Conservation (phyloP, 2,113 vertebrate genomes). For the Elephantulus edwardii region DNA sequence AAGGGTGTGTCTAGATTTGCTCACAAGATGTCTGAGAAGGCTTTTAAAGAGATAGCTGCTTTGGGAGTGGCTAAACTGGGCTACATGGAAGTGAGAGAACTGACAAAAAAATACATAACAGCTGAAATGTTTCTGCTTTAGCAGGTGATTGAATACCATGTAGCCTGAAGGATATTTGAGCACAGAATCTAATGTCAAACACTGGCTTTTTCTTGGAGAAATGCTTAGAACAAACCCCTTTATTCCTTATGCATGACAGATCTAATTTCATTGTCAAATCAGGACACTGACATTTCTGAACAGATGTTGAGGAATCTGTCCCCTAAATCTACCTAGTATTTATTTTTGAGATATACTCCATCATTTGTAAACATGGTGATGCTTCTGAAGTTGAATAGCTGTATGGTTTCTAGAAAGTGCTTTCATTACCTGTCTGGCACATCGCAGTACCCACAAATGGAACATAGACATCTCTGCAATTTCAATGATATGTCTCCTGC, state of each 20-base stretch:
- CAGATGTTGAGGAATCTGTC: slow-evolving; percentile 33
- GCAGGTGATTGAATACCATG: neutral
- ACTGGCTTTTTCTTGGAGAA: neutral
- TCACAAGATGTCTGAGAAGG: neutral
- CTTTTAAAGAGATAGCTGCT: neutral
- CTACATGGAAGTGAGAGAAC: neutral
- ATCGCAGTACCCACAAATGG: neutral
- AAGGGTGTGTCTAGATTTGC: neutral
- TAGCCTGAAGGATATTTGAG: neutral
- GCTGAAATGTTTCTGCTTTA: neutral
- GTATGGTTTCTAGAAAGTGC: neutral
- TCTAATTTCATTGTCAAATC: slow-evolving; percentile 39
- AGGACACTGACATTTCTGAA: neutral
- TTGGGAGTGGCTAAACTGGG: neutral
- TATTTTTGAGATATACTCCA: slow-evolving; percentile 29
- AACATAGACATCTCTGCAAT: neutral
- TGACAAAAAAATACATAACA: neutral
- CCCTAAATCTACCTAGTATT: slow-evolving; percentile 32
- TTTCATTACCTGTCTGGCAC: neutral
- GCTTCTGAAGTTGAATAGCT: slow-evolving; percentile 7
- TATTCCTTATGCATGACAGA: neutral
- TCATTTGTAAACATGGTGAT: neutral
- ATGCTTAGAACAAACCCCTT: neutral
- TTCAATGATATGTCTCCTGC: neutral
- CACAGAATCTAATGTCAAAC: neutral